Evolutionary conservation across 2,888 invertebrate species (phyloP).

Genomic region (Exephanes ischioxanthus): DNA sequence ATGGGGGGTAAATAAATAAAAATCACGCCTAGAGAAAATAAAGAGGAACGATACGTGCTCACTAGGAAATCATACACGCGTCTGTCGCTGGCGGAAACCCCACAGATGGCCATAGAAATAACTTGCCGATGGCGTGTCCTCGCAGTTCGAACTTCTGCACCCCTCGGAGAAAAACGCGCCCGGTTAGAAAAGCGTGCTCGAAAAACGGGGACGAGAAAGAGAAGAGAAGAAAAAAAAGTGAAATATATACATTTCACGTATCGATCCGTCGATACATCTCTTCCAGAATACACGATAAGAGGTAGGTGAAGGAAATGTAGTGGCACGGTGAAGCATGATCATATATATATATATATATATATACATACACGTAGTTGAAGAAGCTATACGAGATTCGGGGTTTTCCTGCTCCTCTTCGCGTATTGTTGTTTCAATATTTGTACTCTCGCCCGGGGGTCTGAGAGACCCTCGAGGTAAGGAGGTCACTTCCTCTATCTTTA

Average conservation of each 20-base stretch:
- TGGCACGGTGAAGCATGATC: background rate
- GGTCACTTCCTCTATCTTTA: slow-evolving; percentile 46
- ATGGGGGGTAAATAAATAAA: background rate
- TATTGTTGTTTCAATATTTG: slow-evolving; percentile 62
- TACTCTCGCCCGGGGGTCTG: slow-evolving; percentile 22
- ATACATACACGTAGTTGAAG: background rate
- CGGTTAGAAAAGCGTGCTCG: slow-evolving; percentile 40
- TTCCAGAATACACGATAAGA: background rate
- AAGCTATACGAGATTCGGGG: slow-evolving; percentile 24
- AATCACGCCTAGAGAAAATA: slow-evolving; percentile 28
- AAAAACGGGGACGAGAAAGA: slow-evolving; percentile 18
- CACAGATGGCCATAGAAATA: slow-evolving; percentile 74
- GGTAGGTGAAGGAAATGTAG: slow-evolving; percentile 23
- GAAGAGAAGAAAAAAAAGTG: slow-evolving; percentile 15
- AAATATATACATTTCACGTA: slow-evolving; percentile 51
- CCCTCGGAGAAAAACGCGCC: slow-evolving; percentile 24
- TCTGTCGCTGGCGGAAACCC: slow-evolving; percentile 66
- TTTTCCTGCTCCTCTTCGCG: slow-evolving; percentile 9
- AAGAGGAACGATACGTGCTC: slow-evolving; percentile 13
- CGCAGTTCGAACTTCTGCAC: slow-evolving; percentile 12
- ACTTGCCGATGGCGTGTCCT: slow-evolving; percentile 74
- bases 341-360: background rate
- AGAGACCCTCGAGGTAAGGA: slow-evolving; percentile 55
- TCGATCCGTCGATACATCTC: slow-evolving; percentile 41
- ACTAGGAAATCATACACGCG: slow-evolving; percentile 60